phyloP scores from a whole-genome alignment of 2,797 vertebrate genomes.

The Parotocinclus haroldoi region DNA sequence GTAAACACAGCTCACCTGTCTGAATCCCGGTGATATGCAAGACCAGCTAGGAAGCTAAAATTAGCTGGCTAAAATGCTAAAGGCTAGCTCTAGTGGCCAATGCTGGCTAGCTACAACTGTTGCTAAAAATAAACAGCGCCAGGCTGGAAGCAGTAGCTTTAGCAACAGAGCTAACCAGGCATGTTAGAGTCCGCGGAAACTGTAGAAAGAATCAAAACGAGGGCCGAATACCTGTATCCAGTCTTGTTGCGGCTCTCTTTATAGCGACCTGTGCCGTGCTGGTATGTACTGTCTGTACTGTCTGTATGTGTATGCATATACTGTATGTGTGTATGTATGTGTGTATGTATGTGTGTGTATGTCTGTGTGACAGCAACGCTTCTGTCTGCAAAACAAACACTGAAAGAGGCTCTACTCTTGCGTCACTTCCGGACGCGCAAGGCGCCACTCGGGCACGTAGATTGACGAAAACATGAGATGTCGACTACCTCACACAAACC shows the following conservation, averaged over 20 bases:
- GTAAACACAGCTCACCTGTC: neutral
- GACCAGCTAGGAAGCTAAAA: too few species aligned
- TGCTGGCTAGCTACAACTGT: conserved; percentile 43
- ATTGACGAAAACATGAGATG: neutral
- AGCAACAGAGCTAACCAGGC: conserved; percentile 58
- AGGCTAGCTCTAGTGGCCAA: conserved; percentile 7
- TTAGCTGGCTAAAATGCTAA: conserved; percentile 14
- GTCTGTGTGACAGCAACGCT: too few species aligned
- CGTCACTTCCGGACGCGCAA: conserved; percentile 55
- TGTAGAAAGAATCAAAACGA: conserved; percentile 30
- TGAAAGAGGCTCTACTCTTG: conserved; percentile 44
- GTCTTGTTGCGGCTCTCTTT: neutral
- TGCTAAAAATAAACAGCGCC: conserved; percentile 68
- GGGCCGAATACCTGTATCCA: conserved; percentile 57
- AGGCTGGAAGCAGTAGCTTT: conserved; percentile 48
- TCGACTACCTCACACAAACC: neutral
- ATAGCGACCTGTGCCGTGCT: neutral
- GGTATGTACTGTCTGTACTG: too few species aligned
- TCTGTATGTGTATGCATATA: too few species aligned
- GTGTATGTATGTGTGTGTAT: too few species aligned
- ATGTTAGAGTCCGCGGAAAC: neutral
- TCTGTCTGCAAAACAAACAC: conserved; percentile 65
- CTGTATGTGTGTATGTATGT: too few species aligned
- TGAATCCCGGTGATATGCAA: neutral
- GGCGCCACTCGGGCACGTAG: neutral